phyloP scores from a whole-genome alignment of 2,888 invertebrate species.

The Philereme vetulata region DNA sequence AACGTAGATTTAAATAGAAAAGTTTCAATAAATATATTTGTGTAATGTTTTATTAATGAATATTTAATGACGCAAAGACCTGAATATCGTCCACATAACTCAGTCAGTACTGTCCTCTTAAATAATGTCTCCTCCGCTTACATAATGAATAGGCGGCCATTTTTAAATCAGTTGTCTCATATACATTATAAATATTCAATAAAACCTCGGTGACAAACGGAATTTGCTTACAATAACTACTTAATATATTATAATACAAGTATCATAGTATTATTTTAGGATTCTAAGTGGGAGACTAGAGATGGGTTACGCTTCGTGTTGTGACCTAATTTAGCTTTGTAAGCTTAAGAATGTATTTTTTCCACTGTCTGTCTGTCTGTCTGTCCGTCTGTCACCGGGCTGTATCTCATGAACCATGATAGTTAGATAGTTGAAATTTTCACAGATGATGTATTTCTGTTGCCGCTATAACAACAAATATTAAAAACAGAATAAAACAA shows the following conservation, averaged over 20 bases:
- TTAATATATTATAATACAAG: conserved; percentile 31
- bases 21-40: no score
- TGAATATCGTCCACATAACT: conserved; percentile 24
- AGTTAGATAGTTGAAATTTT: no score
- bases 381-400: no score
- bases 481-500: no score
- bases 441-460: no score
- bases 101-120: conserved; percentile 24
- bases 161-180: conserved; percentile 37
- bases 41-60: no score
- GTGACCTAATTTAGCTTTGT: no score
- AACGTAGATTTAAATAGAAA: no score
- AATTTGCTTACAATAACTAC: conserved; percentile 46
- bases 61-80: conserved; percentile 17
- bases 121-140: conserved; percentile 35
- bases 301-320: background rate
- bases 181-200: conserved; percentile 33
- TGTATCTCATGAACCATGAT: no score
- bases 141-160: conserved; percentile 51
- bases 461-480: background rate
- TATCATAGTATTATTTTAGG: conserved; percentile 35
- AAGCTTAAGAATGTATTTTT: no score
- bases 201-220: conserved; percentile 27
- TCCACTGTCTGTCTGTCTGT: no score
- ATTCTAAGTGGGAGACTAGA: conserved; percentile 33